These are phyloP conservation scores for Mobula hypostoma DNA, from an alignment of 2,113 vertebrate species.

Conservation along the genomic window DNA sequence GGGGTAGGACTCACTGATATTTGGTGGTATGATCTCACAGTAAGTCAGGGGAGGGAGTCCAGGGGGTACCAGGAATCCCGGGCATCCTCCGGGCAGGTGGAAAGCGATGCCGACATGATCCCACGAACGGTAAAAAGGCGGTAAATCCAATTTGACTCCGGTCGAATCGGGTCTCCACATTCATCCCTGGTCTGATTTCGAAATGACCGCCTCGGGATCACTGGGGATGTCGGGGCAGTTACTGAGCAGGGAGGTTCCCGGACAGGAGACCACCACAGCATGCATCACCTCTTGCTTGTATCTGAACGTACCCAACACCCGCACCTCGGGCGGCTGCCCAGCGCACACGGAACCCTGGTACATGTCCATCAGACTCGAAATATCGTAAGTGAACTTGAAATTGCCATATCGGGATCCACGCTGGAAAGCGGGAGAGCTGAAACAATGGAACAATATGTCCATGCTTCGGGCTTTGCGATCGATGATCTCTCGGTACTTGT, in stretches of 20 bases:
- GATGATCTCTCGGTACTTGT: background rate
- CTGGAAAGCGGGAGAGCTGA: background rate
- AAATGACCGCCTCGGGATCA: too few relatives aligned
- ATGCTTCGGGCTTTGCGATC: too few relatives aligned
- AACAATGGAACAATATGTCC: too few relatives aligned
- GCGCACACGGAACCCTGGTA: background rate
- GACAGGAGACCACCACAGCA: background rate
- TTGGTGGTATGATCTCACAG: background rate
- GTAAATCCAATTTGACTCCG: rapidly evolving
- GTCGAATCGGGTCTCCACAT: background rate
- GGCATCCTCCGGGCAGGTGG: background rate
- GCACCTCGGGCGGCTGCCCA: background rate
- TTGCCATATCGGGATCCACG: background rate
- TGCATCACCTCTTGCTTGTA: background rate
- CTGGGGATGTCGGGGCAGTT: background rate
- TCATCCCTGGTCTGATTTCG: background rate
- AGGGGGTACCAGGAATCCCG: background rate
- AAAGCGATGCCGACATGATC: background rate
- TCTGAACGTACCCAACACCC: background rate
- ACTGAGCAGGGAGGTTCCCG: background rate
- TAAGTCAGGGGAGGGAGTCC: background rate
- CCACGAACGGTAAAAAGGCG: background rate
- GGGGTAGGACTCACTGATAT: background rate
- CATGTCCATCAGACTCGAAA: background rate
- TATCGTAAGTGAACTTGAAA: background rate